Evolutionary conservation across 1,140 invertebrate species (phyloP).

Genomic region (Caenorhabditis latens): DNA sequence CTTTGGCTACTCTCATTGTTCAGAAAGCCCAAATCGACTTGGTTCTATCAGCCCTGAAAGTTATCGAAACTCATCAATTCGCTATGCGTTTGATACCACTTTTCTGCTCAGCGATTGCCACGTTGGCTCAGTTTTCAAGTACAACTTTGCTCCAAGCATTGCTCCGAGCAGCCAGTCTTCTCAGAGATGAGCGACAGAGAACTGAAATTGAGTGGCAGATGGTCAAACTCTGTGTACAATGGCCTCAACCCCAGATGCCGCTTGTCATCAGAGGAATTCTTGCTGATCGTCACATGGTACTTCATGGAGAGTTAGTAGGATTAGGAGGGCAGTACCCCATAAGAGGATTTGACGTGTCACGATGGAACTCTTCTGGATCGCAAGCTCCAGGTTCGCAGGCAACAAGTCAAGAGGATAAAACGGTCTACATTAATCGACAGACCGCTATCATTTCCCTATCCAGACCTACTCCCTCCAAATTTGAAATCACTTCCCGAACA

Average conservation of each 20-base stretch:
- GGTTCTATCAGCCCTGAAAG: conserved; percentile 19
- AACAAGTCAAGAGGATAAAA: conserved; percentile 48
- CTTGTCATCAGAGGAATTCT: conserved; percentile 58
- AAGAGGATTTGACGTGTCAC: conserved; percentile 71
- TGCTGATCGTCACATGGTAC: conserved; percentile 54
- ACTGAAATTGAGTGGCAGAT: conserved; percentile 75
- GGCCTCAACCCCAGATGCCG: conserved; percentile 60
- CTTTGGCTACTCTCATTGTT: conserved; percentile 70
- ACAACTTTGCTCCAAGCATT: conserved; percentile 32
- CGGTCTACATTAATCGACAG: conserved; percentile 64
- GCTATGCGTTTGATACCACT: conserved; percentile 60
- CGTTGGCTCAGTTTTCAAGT: conserved; percentile 51
- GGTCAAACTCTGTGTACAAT: conserved; percentile 61
- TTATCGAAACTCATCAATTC: conserved; percentile 42
- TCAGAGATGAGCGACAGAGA: conserved; percentile 63
- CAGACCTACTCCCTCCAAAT: neutral
- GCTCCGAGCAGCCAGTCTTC: conserved; percentile 1
- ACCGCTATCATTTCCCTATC: conserved; percentile 63
- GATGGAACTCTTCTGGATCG: conserved; percentile 72
- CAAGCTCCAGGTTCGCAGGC: neutral
- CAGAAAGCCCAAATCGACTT: conserved; percentile 70
- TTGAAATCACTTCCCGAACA: conserved; percentile 58
- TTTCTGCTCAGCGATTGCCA: conserved; percentile 56
- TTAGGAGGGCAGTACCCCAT: conserved; percentile 70
- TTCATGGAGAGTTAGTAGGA: conserved; percentile 68